Evolutionary conservation across 1,140 invertebrate species (phyloP), one percentile per base, ranked within the genome.

Genomic region (Sycophila sp.): DNA sequence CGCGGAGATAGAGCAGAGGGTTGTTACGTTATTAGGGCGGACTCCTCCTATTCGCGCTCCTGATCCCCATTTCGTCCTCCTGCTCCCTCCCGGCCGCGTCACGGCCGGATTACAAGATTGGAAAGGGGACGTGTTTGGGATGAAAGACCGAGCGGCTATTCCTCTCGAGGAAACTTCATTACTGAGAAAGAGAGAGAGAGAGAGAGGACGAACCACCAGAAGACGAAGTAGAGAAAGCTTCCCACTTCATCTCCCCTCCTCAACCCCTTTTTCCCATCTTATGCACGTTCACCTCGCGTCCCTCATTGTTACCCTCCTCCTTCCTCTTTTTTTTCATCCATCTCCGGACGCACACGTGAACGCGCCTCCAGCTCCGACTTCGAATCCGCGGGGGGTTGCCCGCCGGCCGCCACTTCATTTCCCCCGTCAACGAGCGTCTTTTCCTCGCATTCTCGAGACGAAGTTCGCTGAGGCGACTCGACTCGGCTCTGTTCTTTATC

Each of bases 81-180:
- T n/a, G 11, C 8, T 40, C 38, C 28, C 28, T 55, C 30, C 28
- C 13, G 36, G 15, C 13, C 15, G 32, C 40, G 24, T 51, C 36
- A 55, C 30, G 49, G 32, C 13, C 36, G 60, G 49, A 69, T 69
- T 63, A 56, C 67, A 55, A 69, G 56, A 69, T 63, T 69, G 67
- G 67, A 63, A 69, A 63, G 38, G 58, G 59, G 15, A 69, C 67
- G 58, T 69, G 59, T 55, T 69, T 36, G 42, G 56, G 56, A 69
- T 69, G 66, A 69, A 69, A 60, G 56, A 60, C 32, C 42, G 56
- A 40, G 45, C 2, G 32, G 32, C 58, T 45, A 62, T 62, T 55
- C 47, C 36, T 63, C 59, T 55, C 34, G 67, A 45, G 59, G 28
- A 63, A 63, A 69, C 59, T 62, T 69, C 59, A 55, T 69, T 69